These are phyloP conservation scores for Corythaeola cristata DNA, from an alignment of 2,113 vertebrate species.

Conservation along the genomic window DNA sequence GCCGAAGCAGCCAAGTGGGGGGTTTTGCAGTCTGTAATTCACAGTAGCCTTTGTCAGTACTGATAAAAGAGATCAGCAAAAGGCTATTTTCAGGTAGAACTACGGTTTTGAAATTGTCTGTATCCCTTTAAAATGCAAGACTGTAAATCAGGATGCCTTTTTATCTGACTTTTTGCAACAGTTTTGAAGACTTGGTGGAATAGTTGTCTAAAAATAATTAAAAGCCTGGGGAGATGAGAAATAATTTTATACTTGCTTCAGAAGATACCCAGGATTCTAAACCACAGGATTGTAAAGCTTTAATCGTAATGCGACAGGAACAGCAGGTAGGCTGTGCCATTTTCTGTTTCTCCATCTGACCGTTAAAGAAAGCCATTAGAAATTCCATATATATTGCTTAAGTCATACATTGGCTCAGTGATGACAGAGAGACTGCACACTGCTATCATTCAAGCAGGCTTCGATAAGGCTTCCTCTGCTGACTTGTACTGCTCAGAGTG, in stretches of 20 bases:
- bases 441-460: neutral
- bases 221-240: neutral
- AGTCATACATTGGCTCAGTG: neutral
- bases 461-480: neutral
- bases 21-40: neutral
- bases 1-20: neutral
- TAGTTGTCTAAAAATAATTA: neutral
- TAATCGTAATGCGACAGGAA: neutral
- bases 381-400: neutral
- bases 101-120: neutral
- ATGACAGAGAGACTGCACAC: neutral
- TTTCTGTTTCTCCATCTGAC: neutral
- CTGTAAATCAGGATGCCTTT: neutral
- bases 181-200: neutral
- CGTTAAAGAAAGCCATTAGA: neutral
- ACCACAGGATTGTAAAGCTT: neutral
- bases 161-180: neutral
- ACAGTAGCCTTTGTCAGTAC: neutral
- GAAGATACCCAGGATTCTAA: neutral
- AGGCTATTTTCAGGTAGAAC: neutral
- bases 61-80: neutral
- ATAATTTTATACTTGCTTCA: neutral
- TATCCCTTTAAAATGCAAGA: neutral
- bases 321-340: neutral
- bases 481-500: neutral